Percentiles rank a stretch among this genome's conserved stretches.
Evolutionary conservation across 1,140 invertebrate species (phyloP).

Genomic region (Galleria mellonella): DNA sequence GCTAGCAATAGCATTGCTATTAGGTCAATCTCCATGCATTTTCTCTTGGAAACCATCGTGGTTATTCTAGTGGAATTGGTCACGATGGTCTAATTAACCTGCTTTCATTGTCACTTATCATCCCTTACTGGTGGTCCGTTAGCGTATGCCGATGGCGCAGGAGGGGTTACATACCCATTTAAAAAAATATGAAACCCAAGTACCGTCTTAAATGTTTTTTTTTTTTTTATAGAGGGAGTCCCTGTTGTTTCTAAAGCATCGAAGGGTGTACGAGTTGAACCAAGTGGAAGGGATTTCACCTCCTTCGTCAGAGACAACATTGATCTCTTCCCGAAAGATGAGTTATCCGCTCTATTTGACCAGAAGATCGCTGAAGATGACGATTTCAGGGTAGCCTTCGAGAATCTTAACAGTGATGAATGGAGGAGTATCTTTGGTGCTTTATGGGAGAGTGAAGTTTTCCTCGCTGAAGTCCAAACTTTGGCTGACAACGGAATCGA

Average conservation of each 20-base stretch:
- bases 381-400: constrained; percentile 43
- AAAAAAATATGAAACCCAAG: no score
- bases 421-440: constrained; percentile 34
- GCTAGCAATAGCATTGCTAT: no score
- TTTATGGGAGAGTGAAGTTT: constrained; percentile 38
- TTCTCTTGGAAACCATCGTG: no score
- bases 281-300: constrained; percentile 37
- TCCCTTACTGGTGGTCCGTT: no score
- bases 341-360: constrained; percentile 43
- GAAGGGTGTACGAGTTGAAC: constrained; percentile 17
- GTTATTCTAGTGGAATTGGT: no score
- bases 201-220: background rate
- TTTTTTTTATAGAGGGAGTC: no score
- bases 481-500: constrained; percentile 45
- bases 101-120: no score
- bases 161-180: no score
- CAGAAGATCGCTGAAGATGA: constrained; percentile 47
- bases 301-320: constrained; percentile 41
- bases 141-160: no score
- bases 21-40: no score
- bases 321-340: constrained; percentile 39
- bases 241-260: background rate
- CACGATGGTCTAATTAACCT: no score
- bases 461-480: constrained; percentile 37
- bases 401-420: constrained; percentile 46